Base-by-base conservation (phyloP, 1,140 invertebrate genomes). In the Sinella curviseta region DNA sequence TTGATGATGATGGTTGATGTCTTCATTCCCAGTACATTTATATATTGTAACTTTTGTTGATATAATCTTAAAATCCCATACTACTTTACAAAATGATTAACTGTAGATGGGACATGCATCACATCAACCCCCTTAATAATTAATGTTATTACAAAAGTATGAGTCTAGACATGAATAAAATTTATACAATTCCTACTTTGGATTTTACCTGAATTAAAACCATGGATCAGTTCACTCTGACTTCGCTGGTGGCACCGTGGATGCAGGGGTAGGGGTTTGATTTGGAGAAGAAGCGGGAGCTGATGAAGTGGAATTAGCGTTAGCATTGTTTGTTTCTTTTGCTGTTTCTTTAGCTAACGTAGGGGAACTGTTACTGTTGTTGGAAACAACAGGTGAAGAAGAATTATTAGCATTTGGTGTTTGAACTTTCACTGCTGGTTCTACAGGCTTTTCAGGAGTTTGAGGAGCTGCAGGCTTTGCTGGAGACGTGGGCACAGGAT, bases 341-440 rank as follows among this genome's bases (percentile, higher is more conserved):
- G 65, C 8, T 12, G 28, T 33, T 30, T 70, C 65, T 30, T 70
- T 70, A 8, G 65, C 12, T 70, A 70, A 33, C 65, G 31, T 17
- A 16, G 65, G 65, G 31, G 65, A 70, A 75, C 74, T 75, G 35
- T 75, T 75, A 26, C 33, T 54, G 74, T 75, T 74, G 33, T 75
- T 75, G 39, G 20, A 26, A n/a, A n/a, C n/a, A n/a, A 74, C 70
- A 30, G 70, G 31, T 33, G 70, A 30, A 1, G 26, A 14, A 4
- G 17, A 8, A 39, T n/a, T 12, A 26, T 16, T 54, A 36, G 74
- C 35, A 54, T 54, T 75, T 75, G 34, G 74, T 75, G 35, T 54
- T 75, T 75, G 34, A 14, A 75, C 74, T 54, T 75, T 75, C 8
- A 48, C 74, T 17, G 74, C 34, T 17, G 74, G 39, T 16, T 12